Conservation (phyloP, 2,113 vertebrate species). For the Brienomyrus longianalis region DNA sequence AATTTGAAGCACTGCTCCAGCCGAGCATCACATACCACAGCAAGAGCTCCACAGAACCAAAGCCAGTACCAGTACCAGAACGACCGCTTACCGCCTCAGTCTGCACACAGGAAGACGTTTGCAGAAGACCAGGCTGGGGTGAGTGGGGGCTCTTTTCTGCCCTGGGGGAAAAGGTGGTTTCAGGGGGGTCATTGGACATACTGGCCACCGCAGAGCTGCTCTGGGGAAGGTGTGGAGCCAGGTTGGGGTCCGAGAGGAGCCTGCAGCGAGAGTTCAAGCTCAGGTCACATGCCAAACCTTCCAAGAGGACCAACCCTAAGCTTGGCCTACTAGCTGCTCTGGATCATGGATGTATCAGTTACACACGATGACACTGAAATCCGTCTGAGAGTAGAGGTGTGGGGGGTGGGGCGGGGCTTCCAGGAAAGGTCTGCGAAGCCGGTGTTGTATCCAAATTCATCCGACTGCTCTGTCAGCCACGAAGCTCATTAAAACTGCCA, state of each 20-base stretch:
- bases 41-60: neutral
- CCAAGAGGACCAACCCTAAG: neutral
- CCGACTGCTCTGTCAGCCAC: conserved; percentile 9
- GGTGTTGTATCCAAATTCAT: neutral
- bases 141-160: conserved; percentile 31
- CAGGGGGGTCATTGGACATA: conserved; percentile 37
- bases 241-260: conserved; percentile 2
- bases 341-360: neutral
- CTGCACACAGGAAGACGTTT: conserved; percentile 34
- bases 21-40: neutral
- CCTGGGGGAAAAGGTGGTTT: conserved; percentile 23
- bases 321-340: neutral
- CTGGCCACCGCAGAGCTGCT: conserved; percentile 23
- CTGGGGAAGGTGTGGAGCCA: conserved; percentile 12
- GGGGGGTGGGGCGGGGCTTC: conserved; percentile 30
- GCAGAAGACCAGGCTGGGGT: conserved; percentile 15
- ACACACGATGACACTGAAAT: neutral
- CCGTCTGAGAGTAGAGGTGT: neutral
- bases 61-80: conserved; percentile 37
- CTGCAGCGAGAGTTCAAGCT: neutral
- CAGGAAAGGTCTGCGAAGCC: conserved; percentile 39
- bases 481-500: conserved; percentile 64
- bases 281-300: neutral
- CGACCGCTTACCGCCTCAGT: conserved; percentile 38
- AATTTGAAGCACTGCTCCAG: neutral